Evolutionary conservation across 1,140 invertebrate genomes (phyloP).

Genomic region (Drosophila cardini): DNA sequence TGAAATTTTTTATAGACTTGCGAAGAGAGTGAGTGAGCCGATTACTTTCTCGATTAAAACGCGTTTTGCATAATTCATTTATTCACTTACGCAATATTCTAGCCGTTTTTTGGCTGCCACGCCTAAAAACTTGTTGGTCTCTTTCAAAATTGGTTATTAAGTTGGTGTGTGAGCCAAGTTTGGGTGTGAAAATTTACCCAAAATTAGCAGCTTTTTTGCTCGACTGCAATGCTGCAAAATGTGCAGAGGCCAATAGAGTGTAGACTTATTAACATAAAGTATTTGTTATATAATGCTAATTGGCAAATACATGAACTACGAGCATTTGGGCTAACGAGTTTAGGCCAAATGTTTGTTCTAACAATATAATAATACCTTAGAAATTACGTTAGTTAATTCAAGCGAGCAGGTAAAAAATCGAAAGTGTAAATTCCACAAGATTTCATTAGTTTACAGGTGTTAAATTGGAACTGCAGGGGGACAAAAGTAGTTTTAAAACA

Average conservation of each 20-base stretch:
- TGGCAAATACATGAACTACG: constrained; percentile 64
- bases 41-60: constrained; percentile 45
- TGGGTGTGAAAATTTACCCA: constrained; percentile 60
- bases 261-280: constrained; percentile 53
- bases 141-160: constrained; percentile 1
- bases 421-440: constrained; percentile 60
- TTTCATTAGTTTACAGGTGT: constrained; percentile 45
- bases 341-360: constrained; percentile 28
- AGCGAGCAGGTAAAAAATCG: constrained; percentile 47
- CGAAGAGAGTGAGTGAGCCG: constrained; percentile 17
- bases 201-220: constrained; percentile 58
- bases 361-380: constrained; percentile 19
- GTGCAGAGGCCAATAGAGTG: constrained; percentile 33
- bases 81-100: constrained; percentile 29
- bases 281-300: constrained; percentile 63
- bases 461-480: constrained; percentile 25
- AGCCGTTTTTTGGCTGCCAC: constrained; percentile 30
- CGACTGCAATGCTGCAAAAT: constrained; percentile 53
- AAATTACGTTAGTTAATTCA: constrained; percentile 49
- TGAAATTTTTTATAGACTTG: no score
- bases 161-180: constrained; percentile 37
- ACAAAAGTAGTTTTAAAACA: background rate
- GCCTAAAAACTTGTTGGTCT: constrained; percentile 23
- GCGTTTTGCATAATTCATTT: constrained; percentile 29
- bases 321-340: background rate